Base-by-base conservation (phyloP, 2,888 invertebrate genomes). In the Griposia aprilina region DNA sequence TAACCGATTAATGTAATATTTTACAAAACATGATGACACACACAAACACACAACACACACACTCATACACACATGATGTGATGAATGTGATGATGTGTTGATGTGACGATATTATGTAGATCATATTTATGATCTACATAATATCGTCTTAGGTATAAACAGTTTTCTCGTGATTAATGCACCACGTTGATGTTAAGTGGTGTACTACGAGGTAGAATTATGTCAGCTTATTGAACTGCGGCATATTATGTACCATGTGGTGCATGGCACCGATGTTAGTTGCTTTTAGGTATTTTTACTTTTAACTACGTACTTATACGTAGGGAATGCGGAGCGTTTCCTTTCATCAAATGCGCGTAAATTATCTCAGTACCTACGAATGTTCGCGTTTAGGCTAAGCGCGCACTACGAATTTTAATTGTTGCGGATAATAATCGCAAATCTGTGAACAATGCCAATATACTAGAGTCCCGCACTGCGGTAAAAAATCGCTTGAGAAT, bases 341-440 rank as follows among this genome's bases (percentile, higher is more conserved):
- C 87, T 74, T 78, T 79, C 57, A 80, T 82, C 65, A 82, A 82
- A 74, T 70, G 68, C 72, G 60, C 55, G 76, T 77, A 80, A 85
- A 76, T 87, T 76, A 76, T 83, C 62, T 70, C 55, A 59, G 65
- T 73, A 59, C n/a, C n/a, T n/a, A n/a, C 45, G 36, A 76, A 76
- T 74, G 50, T 76, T 69, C 45, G 17, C 71, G 48, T 59, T 81
- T 36, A 36, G 1, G 30, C 30, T 36, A 3, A 36, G 30, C 30
- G n/a, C n/a, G n/a, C n/a, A n/a, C n/a, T n/a, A n/a, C n/a, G 30
- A 36, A 36, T 36, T 36, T 36, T 36, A 36, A 36, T 36, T 3
- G 30, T 36, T 36, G 30, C 30, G 30, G 30, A 36, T 36, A 36
- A 36, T 36, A 36, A 36, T 36, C 30, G 30, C 30, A 36, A 36